Conservation (phyloP, 2,797 vertebrate species). For the Anisognathus igniventris region DNA sequence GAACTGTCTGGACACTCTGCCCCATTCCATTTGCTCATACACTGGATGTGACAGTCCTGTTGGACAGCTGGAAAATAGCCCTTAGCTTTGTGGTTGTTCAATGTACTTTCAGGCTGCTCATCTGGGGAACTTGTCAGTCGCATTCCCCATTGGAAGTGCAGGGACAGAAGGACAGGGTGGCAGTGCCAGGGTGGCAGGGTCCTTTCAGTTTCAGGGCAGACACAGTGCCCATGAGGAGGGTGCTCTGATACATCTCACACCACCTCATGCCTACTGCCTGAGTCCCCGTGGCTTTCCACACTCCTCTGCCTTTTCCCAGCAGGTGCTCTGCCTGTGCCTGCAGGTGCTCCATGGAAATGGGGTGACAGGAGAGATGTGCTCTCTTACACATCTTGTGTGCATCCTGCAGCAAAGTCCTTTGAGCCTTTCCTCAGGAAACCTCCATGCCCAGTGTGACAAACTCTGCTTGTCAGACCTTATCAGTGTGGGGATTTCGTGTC, state of each 20-base stretch:
- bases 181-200: fast-evolving
- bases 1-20: neutral
- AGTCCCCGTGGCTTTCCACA: fast-evolving
- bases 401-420: neutral
- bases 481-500: neutral
- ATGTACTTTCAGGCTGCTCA: neutral
- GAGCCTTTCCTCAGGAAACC: neutral
- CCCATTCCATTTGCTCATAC: neutral
- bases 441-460: neutral
- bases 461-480: neutral
- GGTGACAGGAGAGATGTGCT: neutral
- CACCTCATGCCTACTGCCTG: neutral
- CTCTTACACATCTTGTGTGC: fast-evolving
- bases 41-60: neutral
- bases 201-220: neutral
- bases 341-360: fast-evolving
- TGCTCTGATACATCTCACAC: neutral
- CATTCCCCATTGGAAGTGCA: neutral
- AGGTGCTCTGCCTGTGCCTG: neutral
- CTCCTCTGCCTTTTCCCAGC: neutral
- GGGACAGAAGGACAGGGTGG: neutral
- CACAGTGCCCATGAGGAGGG: neutral
- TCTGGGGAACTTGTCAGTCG: neutral
- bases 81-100: neutral
- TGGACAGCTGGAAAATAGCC: neutral